Base-by-base conservation (phyloP, 2,797 vertebrate genomes). In the Myiothlypis chrysogaster region DNA sequence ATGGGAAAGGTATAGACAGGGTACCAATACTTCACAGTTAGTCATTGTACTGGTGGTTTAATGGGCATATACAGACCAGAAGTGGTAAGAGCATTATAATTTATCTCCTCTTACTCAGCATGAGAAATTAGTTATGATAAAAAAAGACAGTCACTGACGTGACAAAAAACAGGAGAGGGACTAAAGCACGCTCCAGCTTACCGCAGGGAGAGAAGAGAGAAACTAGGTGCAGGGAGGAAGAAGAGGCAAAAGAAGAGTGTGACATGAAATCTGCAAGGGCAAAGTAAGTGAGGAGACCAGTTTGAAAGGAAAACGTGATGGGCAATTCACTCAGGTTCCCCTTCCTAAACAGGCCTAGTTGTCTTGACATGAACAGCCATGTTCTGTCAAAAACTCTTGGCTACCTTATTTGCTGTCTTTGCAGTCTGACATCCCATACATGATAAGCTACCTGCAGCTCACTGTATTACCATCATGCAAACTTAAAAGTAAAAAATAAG, bases 271-370 rank as follows among this genome's bases (percentile, higher is more conserved):
- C 19, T 47, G 0, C 9, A 39, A n/a, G 9, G 25, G 19, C 52
- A 10, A 73, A 80, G 14, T 6, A 66, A 5, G 9, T 70, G 35
- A 69, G 76, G 24, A 75, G 10, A 63, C 7, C 34, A 68, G 5
- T 8, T 5, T 5, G 6, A 66, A 89, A 72, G 20, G 2, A 76
- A 65, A 75, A 56, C 6, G 8, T 32, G 8, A 28, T 3, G 2
- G 16, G 2, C 22, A 86, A 68, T 15, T 41, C 49, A 34, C 3
- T 43, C 0, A 0, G 6, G 12, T 5, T 1, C 3, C 6, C 4
- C 6, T 10, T 2, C 12, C 23, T 66, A 34, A 44, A 55, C 0
- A 90, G 27, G 44, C 32, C 49, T 71, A 79, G 12, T 5, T 83
- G 41, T 34, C 53, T n/a, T 14, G 10, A 52, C 18, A 41, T 2